These are phyloP conservation scores for Tetragnatha montana DNA, from an alignment of 2,888 invertebrate species.

Conservation along the genomic window DNA sequence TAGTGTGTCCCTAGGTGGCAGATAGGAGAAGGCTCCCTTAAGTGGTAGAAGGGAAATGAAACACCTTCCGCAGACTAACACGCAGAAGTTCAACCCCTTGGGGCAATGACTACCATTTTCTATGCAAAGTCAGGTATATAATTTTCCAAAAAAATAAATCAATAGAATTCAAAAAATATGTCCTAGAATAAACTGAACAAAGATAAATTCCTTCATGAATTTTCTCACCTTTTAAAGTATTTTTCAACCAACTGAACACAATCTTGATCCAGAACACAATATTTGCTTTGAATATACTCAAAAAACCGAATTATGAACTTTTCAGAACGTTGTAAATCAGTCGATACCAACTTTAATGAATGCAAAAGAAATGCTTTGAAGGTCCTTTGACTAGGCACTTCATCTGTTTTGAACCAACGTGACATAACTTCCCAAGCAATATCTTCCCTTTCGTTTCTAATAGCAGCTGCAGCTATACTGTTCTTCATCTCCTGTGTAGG, in stretches of 20 bases:
- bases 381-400: background rate
- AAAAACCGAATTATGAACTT: constrained; percentile 26
- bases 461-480: constrained; percentile 36
- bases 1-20: too few species aligned
- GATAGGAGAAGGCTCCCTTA: too few species aligned
- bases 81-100: too few species aligned
- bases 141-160: too few species aligned
- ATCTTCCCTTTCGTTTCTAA: constrained; percentile 40
- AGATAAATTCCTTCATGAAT: background rate
- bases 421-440: constrained; percentile 52
- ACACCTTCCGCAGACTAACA: too few species aligned
- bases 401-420: constrained; percentile 18
- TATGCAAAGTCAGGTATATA: too few species aligned
- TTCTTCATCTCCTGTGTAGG: constrained; percentile 19
- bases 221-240: constrained; percentile 45
- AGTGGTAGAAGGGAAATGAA: too few species aligned
- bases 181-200: too few species aligned
- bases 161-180: too few species aligned
- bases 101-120: too few species aligned
- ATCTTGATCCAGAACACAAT: constrained; percentile 15
- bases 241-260: constrained; percentile 29
- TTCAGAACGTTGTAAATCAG: background rate
- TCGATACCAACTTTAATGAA: constrained; percentile 18
- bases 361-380: constrained; percentile 31
- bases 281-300: constrained; percentile 15